Evolutionary conservation across 2,113 vertebrate genomes (phyloP), one percentile per base, ranked within the genome.

Genomic region (Pterocles gutturalis): DNA sequence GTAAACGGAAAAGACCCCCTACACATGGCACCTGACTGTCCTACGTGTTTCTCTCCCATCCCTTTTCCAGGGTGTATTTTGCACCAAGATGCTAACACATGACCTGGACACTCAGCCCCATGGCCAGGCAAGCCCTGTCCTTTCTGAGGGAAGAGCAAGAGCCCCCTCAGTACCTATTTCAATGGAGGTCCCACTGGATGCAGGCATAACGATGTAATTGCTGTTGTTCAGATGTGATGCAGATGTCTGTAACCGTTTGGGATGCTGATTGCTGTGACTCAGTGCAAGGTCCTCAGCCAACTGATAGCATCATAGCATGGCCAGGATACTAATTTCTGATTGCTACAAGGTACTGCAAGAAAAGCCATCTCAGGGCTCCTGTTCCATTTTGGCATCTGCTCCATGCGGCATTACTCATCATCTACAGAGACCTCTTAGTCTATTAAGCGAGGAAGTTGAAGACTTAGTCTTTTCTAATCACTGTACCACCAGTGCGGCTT

Each of bases 351-450:
- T 76, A 57, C 69, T 82, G 83, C 80, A 92, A 72, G 64, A 92
- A 94, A 84, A 90, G 41, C 13, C 0, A 1, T 91, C 89, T 92
- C 91, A 54, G 66, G 61, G 91, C 81, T 97, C 89, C 89, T 91
- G 81, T 69, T 97, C 87, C 77, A 77, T 70, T 97, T 83, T 97
- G 93, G 94, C 92, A 76, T 78, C 83, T 53, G 36, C 19, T 93
- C 54, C 41, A 8, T 2, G 2, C 41, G 96, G 60, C 53, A 57
- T 94, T 96, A 96, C 89, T 97, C 97, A 93, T 58, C 66, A 92
- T 92, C 86, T 91, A 64, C 83, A 93, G 96, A 95, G 89, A 91
- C 73, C 73, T 95, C 51, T 51, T 38, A 22, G 81, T n/a, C 81
- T 54, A 51, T 87, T 89, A 73, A 91, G 55, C 4, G 11, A 80